phyloP scores from a whole-genome alignment of 2,888 invertebrate species.

The Aphrophora alni region DNA sequence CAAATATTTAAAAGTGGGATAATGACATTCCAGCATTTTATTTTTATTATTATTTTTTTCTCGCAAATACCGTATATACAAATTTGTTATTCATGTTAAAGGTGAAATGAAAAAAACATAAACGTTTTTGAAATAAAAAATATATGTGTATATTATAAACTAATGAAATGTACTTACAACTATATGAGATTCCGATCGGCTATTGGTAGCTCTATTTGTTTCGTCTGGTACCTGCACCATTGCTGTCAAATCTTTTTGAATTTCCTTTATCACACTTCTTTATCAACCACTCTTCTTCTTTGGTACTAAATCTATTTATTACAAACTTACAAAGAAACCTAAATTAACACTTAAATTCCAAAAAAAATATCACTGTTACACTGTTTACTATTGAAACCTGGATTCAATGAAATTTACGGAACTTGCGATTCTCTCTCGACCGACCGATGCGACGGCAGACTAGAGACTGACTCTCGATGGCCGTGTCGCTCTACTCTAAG shows the following conservation, averaged over 20 bases:
- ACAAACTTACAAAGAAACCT: neutral
- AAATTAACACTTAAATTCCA: neutral
- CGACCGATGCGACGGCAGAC: neutral
- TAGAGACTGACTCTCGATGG: neutral
- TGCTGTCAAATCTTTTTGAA: neutral
- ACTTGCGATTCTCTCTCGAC: neutral
- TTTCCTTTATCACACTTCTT: neutral
- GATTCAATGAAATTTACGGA: neutral
- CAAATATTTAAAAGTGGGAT: too few species aligned
- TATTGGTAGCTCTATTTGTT: neutral
- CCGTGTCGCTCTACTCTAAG: neutral
- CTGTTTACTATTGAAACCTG: neutral
- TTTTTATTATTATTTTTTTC: too few species aligned
- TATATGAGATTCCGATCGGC: neutral
- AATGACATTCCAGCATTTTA: too few species aligned
- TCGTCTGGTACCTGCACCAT: neutral
- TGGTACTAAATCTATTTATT: neutral
- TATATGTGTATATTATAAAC: too few species aligned
- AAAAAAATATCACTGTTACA: neutral
- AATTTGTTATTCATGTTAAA: too few species aligned
- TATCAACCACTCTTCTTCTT: conserved; percentile 5
- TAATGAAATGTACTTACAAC: neutral
- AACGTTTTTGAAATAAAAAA: too few species aligned
- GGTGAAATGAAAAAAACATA: too few species aligned
- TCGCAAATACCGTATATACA: too few species aligned